Conservation (phyloP, 1,140 invertebrate genomes). For the Diuraphis noxia region DNA sequence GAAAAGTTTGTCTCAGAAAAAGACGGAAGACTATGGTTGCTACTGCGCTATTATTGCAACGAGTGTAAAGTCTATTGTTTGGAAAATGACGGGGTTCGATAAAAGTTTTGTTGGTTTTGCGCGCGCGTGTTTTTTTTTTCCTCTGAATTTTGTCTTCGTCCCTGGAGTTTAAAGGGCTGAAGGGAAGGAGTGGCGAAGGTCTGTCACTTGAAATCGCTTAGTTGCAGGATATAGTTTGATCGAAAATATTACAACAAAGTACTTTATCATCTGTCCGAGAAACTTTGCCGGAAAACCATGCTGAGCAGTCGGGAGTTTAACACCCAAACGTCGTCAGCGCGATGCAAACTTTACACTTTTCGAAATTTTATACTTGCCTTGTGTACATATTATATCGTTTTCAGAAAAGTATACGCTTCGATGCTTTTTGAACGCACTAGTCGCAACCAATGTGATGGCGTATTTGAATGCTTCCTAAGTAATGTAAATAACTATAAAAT, state of each 20-base stretch:
- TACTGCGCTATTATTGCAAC: not conserved
- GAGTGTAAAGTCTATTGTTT: slow-evolving; percentile 30
- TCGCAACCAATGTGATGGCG: not conserved
- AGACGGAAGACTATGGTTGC: not conserved
- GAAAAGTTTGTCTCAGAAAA: not conserved
- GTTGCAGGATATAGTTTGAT: not conserved
- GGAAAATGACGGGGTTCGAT: slow-evolving; percentile 28
- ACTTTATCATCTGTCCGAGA: slow-evolving; percentile 8
- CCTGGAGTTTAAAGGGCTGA: not conserved
- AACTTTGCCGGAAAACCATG: not conserved
- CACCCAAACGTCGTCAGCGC: not conserved
- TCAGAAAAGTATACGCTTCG: not conserved
- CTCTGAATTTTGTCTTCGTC: not conserved
- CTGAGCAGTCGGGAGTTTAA: not conserved
- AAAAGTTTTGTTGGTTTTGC: not conserved
- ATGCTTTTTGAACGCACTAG: not conserved
- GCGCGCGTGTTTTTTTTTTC: not conserved
- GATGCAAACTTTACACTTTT: not conserved
- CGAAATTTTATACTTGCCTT: not conserved
- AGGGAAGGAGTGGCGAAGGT: not conserved
- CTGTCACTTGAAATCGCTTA: slow-evolving; percentile 6
- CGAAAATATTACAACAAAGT: not conserved
- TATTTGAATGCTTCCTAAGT: no score
- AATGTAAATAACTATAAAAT: no score
- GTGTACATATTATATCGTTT: not conserved